Conservation (phyloP, 1,140 invertebrate genomes). For the Prorops nasuta region DNA sequence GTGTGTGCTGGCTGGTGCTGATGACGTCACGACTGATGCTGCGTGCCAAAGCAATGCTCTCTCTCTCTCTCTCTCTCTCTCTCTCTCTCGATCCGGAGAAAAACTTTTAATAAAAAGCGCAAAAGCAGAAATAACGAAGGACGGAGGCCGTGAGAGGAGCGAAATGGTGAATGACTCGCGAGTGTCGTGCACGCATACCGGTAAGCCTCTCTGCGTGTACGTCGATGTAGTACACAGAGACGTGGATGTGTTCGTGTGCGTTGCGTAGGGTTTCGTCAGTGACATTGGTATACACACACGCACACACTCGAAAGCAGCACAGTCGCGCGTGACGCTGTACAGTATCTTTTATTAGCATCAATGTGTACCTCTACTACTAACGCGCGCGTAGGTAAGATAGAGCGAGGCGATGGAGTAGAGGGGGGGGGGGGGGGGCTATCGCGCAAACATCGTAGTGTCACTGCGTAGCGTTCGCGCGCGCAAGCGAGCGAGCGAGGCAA, state of each 20-base stretch:
- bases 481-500: conserved; percentile 9
- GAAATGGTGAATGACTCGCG: conserved; percentile 18
- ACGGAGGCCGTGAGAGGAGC: conserved; percentile 5
- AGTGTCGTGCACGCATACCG: conserved; percentile 1
- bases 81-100: too few species aligned
- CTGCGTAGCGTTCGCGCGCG: too few species aligned
- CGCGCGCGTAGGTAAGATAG: conserved; percentile 7
- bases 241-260: too few species aligned
- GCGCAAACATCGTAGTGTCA: too few species aligned
- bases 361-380: conserved; percentile 9
- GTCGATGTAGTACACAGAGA: too few species aligned
- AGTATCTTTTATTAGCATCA: conserved; percentile 10
- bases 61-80: too few species aligned
- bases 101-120: too few species aligned
- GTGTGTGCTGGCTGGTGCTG: too few species aligned
- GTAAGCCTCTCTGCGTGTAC: conserved; percentile 12
- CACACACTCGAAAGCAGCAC: conserved; percentile 3
- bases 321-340: conserved; percentile 23
- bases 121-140: background rate
- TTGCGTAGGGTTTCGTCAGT: conserved; percentile 21
- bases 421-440: too few species aligned
- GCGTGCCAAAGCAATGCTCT: too few species aligned
- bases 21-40: too few species aligned
- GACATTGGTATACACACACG: conserved; percentile 19
- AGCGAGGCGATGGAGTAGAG: too few species aligned